A percentile compares a stretch with the other conserved stretches of the same genome.
Conservation (phyloP, 2,888 invertebrate genomes). For the Xestoiulus laeticollis region DNA sequence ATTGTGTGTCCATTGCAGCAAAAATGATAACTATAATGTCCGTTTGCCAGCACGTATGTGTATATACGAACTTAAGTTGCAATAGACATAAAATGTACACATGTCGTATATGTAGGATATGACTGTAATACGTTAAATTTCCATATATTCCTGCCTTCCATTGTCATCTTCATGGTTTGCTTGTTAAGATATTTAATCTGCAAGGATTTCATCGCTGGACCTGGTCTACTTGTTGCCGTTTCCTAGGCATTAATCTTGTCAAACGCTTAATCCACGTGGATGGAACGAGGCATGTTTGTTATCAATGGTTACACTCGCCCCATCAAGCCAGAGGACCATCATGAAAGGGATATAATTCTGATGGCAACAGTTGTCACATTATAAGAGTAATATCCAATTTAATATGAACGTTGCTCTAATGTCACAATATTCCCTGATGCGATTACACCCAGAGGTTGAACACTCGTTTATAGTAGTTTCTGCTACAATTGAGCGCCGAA, state of each 20-base stretch:
- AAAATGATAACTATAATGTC: too few species aligned
- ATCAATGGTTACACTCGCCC: slow-evolving; percentile 5
- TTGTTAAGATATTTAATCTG: slow-evolving; percentile 27
- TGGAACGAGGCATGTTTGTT: neutral
- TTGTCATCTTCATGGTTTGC: neutral
- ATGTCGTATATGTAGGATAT: neutral
- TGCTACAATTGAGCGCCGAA: neutral
- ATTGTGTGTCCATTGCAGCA: too few species aligned
- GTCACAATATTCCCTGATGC: slow-evolving; percentile 1
- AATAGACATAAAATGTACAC: too few species aligned
- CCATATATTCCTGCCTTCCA: neutral
- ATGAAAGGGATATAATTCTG: slow-evolving; percentile 22
- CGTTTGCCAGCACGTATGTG: too few species aligned
- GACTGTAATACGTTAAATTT: neutral
- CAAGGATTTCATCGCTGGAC: neutral
- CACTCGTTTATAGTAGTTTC: neutral
- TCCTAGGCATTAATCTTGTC: slow-evolving; percentile 35
- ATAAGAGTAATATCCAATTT: neutral
- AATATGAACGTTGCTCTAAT: slow-evolving; percentile 23
- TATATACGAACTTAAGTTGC: too few species aligned
- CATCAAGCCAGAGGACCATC: neutral
- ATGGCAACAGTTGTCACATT: slow-evolving; percentile 37
- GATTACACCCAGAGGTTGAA: slow-evolving; percentile 16
- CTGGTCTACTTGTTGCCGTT: slow-evolving; percentile 17
- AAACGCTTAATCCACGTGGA: slow-evolving; percentile 33